Evolutionary conservation across 2,113 vertebrate species (phyloP).

Genomic region (Chaetorhynchus papuensis): DNA sequence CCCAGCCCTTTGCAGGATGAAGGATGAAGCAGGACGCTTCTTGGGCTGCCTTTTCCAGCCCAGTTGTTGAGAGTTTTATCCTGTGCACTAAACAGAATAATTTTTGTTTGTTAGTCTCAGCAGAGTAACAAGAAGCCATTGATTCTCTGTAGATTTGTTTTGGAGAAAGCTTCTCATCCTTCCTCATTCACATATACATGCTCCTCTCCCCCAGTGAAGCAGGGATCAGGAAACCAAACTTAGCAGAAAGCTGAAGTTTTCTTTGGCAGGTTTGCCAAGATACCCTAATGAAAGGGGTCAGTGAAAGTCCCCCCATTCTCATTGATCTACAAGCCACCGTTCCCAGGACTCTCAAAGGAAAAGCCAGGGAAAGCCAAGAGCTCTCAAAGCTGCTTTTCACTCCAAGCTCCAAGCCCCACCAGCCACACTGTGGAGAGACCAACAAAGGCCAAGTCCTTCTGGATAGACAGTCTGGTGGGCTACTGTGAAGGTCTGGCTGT

Average conservation of each 20-base stretch:
- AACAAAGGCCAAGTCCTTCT: not conserved
- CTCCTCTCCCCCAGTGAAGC: not conserved
- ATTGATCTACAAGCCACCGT: not conserved
- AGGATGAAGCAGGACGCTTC: not conserved
- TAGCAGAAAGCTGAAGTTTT: conserved; percentile 29
- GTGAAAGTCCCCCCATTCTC: conserved; percentile 25
- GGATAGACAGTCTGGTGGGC: not conserved
- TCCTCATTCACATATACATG: accelerated
- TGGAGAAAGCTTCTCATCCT: not conserved
- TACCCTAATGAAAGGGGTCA: conserved; percentile 21
- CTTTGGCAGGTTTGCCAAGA: conserved; percentile 29
- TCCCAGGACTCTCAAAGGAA: not conserved
- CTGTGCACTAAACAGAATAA: not conserved
- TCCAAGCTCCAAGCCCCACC: not conserved
- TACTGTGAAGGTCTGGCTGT: not conserved
- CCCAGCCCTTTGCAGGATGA: not conserved
- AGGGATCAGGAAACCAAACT: not conserved
- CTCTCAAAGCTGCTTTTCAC: not conserved
- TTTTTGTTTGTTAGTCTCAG: not conserved
- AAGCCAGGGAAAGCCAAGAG: not conserved
- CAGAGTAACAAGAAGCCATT: not conserved
- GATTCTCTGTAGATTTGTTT: not conserved
- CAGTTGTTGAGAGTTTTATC: not conserved
- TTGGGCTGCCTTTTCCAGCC: not conserved
- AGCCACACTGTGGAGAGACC: not conserved